These are phyloP conservation scores for Mactra quadrangularis DNA, from an alignment of 1,140 invertebrate species.

Conservation along the genomic window DNA sequence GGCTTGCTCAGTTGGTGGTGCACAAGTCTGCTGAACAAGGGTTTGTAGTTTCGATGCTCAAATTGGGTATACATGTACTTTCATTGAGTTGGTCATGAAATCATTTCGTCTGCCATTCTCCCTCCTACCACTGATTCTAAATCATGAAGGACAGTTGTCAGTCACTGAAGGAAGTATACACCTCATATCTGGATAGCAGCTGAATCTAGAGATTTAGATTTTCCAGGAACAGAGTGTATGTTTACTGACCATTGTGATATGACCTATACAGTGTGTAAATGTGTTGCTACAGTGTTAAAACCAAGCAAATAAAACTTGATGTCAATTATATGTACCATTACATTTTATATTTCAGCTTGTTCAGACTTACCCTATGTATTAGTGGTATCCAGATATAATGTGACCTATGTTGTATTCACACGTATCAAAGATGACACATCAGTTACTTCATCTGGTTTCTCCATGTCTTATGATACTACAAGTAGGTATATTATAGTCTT, in stretches of 20 bases:
- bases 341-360: not conserved
- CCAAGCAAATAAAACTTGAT: not conserved
- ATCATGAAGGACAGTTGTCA: too few relatives aligned
- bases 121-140: too few relatives aligned
- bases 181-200: not conserved
- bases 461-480: not conserved
- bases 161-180: too few relatives aligned
- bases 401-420: not conserved
- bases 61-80: too few relatives aligned
- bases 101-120: too few relatives aligned
- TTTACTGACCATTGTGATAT: not conserved
- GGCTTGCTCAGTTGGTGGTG: too few relatives aligned
- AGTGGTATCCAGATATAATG: conserved; percentile 9
- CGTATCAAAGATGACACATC: not conserved
- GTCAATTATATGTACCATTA: not conserved
- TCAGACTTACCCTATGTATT: not conserved
- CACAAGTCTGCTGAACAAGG: too few relatives aligned
- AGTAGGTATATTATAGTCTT: not conserved
- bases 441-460: not conserved
- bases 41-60: too few relatives aligned
- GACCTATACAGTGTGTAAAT: not conserved
- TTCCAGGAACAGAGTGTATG: not conserved
- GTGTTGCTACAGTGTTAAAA: not conserved
- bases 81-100: too few relatives aligned
- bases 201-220: not conserved